These are phyloP conservation scores for Marasmarcha lunaedactyla DNA, from an alignment of 2,888 invertebrate species.

Conservation along the genomic window DNA sequence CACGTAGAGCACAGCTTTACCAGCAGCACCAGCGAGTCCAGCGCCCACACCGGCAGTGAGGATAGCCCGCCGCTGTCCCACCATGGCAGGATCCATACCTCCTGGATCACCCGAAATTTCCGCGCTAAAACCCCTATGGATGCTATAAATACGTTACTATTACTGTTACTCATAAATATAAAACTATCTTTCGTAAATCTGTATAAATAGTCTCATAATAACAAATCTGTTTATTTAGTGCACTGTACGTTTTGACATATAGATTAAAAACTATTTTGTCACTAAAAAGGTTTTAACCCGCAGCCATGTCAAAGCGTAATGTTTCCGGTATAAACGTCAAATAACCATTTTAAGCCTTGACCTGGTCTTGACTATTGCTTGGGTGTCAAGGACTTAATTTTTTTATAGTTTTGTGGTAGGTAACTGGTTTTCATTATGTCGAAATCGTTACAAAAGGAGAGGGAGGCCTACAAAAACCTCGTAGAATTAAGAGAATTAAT, in stretches of 20 bases:
- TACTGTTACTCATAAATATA: conserved; percentile 41
- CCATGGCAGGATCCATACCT: conserved; percentile 56
- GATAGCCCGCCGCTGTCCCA: conserved; percentile 48
- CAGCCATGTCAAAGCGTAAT: too few relatives aligned
- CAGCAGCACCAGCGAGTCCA: conserved; percentile 45
- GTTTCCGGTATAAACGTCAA: too few relatives aligned
- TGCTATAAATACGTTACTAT: conserved; percentile 36
- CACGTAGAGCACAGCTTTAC: conserved; percentile 49
- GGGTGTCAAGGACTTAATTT: too few relatives aligned
- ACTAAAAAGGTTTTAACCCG: too few relatives aligned
- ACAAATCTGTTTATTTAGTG: neutral
- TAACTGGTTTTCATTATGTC: too few relatives aligned
- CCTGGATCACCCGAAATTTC: conserved; percentile 48
- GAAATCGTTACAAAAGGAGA: conserved; percentile 51
- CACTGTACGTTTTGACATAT: too few relatives aligned
- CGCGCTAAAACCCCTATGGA: conserved; percentile 39
- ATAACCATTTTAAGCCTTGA: too few relatives aligned
- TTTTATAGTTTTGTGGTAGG: too few relatives aligned
- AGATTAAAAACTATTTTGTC: too few relatives aligned
- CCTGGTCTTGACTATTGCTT: too few relatives aligned
- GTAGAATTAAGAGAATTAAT: conserved; percentile 49
- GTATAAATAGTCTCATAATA: neutral
- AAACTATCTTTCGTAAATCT: conserved; percentile 14
- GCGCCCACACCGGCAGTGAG: conserved; percentile 41
- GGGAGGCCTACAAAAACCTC: conserved; percentile 54